A percentile compares a stretch with the other conserved stretches of the same genome.
Conservation (phyloP, 2,113 vertebrate species). For the Myiozetetes cayanensis region DNA sequence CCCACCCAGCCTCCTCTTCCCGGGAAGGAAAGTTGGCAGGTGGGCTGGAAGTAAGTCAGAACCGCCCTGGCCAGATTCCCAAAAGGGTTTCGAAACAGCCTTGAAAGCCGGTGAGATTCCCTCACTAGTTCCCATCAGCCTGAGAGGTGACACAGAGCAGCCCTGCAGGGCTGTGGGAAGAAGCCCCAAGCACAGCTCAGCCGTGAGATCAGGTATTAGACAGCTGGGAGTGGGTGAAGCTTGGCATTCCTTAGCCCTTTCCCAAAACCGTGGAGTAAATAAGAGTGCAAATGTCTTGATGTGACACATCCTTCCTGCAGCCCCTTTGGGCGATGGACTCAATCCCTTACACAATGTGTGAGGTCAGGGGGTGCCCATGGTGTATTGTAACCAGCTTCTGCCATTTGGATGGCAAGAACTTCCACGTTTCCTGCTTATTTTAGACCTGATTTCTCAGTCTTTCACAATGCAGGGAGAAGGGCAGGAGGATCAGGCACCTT, state of each 20-base stretch:
- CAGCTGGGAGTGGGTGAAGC: not conserved
- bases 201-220: not conserved
- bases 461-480: not conserved
- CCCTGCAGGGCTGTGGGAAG: not conserved
- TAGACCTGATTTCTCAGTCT: not conserved
- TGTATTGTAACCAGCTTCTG: not conserved
- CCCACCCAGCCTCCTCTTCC: not conserved
- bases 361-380: not conserved
- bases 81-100: not conserved
- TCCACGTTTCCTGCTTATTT: not conserved
- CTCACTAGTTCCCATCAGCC: not conserved
- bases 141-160: not conserved
- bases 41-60: not conserved
- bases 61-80: not conserved
- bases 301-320: not conserved
- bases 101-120: not conserved
- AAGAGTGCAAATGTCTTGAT: not conserved
- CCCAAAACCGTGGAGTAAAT: not conserved
- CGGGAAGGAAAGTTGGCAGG: slow-evolving; percentile 4
- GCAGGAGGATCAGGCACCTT: not conserved
- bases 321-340: not conserved
- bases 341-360: not conserved
- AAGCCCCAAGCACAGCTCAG: not conserved
- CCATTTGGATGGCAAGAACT: not conserved
- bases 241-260: not conserved